A percentile compares a stretch with the other conserved stretches of the same genome.
phyloP scores from a whole-genome alignment of 2,113 vertebrate genomes.

The Actinemys pallida region DNA sequence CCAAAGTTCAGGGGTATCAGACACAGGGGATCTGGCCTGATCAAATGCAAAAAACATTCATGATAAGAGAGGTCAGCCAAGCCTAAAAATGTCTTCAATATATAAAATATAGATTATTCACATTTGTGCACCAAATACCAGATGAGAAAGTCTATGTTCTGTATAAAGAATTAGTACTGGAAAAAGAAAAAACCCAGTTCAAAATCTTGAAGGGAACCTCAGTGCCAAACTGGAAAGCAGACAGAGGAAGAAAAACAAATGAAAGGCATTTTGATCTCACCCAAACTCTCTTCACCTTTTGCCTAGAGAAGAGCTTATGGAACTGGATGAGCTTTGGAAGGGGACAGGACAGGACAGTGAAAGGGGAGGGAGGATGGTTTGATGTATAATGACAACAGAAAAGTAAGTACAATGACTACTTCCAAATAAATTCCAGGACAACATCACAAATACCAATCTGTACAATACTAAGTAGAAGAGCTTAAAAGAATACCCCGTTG shows the following conservation, averaged over 20 bases:
- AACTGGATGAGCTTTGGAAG: neutral
- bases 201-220: neutral
- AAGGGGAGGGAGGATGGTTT: neutral
- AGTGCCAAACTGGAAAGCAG: neutral
- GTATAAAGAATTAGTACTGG: neutral
- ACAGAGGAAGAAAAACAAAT: neutral
- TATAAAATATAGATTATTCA: neutral
- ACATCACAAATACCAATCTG: neutral
- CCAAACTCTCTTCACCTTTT: too few relatives aligned
- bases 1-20: neutral
- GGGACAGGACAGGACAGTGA: neutral
- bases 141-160: neutral
- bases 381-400: neutral
- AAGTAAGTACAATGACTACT: neutral
- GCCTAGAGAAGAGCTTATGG: too few relatives aligned
- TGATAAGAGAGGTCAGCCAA: neutral
- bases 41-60: neutral
- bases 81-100: neutral
- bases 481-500: constrained; percentile 82
- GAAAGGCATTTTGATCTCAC: neutral
- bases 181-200: neutral
- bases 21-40: neutral
- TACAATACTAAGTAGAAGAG: neutral
- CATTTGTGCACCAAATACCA: neutral
- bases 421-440: neutral